Conservation (phyloP, 2,888 invertebrate species). For the Hydrotaea cyrtoneurina region DNA sequence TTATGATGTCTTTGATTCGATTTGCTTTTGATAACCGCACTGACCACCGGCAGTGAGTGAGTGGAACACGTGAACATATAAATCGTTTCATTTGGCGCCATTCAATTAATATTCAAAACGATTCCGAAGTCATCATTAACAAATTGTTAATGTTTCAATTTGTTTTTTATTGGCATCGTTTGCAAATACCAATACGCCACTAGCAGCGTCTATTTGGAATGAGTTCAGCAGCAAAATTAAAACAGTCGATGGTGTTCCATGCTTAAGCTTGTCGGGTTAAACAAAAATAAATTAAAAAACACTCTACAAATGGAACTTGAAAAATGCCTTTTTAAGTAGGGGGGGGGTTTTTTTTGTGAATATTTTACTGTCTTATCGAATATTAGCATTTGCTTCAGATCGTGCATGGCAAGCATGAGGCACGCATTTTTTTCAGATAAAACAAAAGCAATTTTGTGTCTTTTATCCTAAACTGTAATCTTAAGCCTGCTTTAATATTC, state of each 20-base stretch:
- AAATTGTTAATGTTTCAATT: constrained; percentile 12
- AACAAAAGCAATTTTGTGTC: too few relatives aligned
- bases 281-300: background rate
- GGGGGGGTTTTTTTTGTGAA: background rate
- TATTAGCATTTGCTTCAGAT: background rate
- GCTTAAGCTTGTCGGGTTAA: background rate
- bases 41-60: background rate
- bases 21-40: background rate
- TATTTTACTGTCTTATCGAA: background rate
- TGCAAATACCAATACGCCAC: background rate
- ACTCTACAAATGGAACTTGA: background rate
- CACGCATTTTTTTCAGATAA: too few relatives aligned
- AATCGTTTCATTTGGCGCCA: background rate
- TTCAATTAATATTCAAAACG: background rate
- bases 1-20: background rate
- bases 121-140: background rate
- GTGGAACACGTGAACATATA: background rate
- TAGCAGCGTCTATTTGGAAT: background rate
- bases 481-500: too few relatives aligned
- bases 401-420: too few relatives aligned
- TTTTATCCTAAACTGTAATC: too few relatives aligned
- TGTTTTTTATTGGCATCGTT: background rate
- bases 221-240: background rate
- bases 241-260: background rate
- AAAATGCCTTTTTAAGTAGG: background rate